These are phyloP conservation scores for Dicaeum eximium DNA, from an alignment of 2,113 vertebrate genomes.

Conservation along the genomic window DNA sequence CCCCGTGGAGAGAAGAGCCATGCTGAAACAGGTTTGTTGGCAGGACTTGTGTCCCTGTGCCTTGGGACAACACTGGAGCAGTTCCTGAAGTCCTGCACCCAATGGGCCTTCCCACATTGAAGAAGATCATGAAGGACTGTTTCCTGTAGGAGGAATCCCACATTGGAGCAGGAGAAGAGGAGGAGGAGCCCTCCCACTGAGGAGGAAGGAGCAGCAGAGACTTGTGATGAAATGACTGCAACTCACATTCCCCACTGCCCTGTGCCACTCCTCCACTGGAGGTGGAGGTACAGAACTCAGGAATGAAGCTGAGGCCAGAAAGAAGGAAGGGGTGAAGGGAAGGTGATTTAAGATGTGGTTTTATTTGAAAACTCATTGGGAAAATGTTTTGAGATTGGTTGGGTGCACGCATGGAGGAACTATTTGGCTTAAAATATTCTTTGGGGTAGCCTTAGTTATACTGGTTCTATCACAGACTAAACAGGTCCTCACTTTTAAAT, in stretches of 20 bases:
- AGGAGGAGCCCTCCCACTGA: not conserved
- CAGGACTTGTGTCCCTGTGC: not conserved
- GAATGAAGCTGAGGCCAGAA: not conserved
- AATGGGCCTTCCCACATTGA: too few species aligned
- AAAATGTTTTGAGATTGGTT: not conserved
- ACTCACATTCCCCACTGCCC: not conserved
- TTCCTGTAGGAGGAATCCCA: not conserved
- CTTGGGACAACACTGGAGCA: not conserved
- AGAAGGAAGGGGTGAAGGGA: not conserved
- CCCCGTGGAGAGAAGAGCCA: not conserved
- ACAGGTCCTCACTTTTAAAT: not conserved
- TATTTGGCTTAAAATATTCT: not conserved
- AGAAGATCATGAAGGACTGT: not conserved
- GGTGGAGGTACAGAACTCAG: rapidly evolving
- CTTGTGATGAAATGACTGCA: not conserved
- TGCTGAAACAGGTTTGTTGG: not conserved
- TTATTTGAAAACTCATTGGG: not conserved
- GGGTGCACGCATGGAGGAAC: not conserved
- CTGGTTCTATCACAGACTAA: not conserved
- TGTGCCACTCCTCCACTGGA: too few species aligned
- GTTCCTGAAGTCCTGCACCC: not conserved
- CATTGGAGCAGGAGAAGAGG: not conserved
- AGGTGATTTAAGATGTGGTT: not conserved
- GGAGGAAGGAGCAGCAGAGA: not conserved
- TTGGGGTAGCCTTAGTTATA: not conserved